These are phyloP conservation scores for Oscheius onirici DNA, from an alignment of 2,888 invertebrate genomes.

Conservation along the genomic window DNA sequence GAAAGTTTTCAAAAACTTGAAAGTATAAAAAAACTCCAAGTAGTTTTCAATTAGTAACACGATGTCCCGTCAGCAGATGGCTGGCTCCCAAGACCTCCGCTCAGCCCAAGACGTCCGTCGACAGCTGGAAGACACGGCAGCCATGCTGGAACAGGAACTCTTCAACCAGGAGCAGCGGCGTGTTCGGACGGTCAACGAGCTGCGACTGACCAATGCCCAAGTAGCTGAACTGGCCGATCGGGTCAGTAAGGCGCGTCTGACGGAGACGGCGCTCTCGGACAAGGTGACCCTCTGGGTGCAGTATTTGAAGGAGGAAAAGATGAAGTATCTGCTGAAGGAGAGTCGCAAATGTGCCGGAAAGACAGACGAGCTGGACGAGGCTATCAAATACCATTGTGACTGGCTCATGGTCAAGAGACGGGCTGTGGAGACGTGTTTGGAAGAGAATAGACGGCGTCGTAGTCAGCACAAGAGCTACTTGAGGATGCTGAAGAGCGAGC, in stretches of 20 bases:
- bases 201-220: conserved; percentile 2
- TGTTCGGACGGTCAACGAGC: conserved; percentile 11
- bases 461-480: conserved; percentile 19
- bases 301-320: conserved; percentile 25
- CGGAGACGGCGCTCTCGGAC: conserved; percentile 7
- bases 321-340: conserved; percentile 10
- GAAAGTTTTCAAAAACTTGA: too few relatives aligned
- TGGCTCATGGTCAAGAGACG: conserved; percentile 4
- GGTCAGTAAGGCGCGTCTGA: conserved; percentile 18
- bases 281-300: conserved; percentile 21
- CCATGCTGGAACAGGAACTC: conserved; percentile 9
- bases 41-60: too few relatives aligned
- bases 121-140: conserved; percentile 15
- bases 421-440: conserved; percentile 2
- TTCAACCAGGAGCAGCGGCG: conserved; percentile 8
- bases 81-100: not conserved
- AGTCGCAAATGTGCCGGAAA: conserved; percentile 19
- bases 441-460: conserved; percentile 1
- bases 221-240: conserved; percentile 24
- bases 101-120: conserved; percentile 8
- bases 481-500: conserved; percentile 12
- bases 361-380: conserved; percentile 2
- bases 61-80: not conserved
- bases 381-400: conserved; percentile 13
- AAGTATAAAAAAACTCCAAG: too few relatives aligned